Evolutionary conservation across 2,888 invertebrate genomes (phyloP), one percentile per base, ranked within the genome.

Genomic region (Agrochola litura): DNA sequence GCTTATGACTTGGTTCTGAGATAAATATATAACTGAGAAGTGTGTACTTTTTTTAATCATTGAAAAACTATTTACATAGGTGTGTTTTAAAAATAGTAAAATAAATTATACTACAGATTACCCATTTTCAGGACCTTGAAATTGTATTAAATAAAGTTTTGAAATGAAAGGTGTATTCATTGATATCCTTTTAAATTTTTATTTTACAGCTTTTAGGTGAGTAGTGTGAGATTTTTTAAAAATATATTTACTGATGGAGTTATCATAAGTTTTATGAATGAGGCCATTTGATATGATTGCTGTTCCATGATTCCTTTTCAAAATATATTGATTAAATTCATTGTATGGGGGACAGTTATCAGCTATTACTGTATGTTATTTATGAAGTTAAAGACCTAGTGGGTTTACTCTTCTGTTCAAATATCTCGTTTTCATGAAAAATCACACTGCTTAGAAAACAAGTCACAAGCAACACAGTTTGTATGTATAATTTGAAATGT

Each of bases 121-220:
- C 73, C 54, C 67, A 72, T 84, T 84, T 89, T 70, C 76, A 89
- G 86, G 69, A 77, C 43, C 70, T 78, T 83, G 68, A 83, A 71
- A 83, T 82, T 87, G 73, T 89, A 86, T 78, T 81, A 88, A 93
- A 93, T 92, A 93, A 94, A 93, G 80, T 83, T 89, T 91, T 90
- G 14, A 81, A 92, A 89, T 78, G 22, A 73, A 89, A 89, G 84
- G 90, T 94, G 93, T 93, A 92, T 92, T 94, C 86, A 92, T 94
- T 94, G 81, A 86, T 88, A 89, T 91, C 92, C 89, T 88, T 70
- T 73, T 70, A 79, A 70, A 73, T 69, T 86, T 87, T 81, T 82
- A 72, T 79, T 78, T 87, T 85, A 83, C 84, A 87, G 85, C 76
- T 85, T 85, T 82, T 78, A 77, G 89, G 90, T 92, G 82, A 92